These are phyloP conservation scores for Zeuzera pyrina DNA, from an alignment of 2,888 invertebrate species.

Conservation along the genomic window DNA sequence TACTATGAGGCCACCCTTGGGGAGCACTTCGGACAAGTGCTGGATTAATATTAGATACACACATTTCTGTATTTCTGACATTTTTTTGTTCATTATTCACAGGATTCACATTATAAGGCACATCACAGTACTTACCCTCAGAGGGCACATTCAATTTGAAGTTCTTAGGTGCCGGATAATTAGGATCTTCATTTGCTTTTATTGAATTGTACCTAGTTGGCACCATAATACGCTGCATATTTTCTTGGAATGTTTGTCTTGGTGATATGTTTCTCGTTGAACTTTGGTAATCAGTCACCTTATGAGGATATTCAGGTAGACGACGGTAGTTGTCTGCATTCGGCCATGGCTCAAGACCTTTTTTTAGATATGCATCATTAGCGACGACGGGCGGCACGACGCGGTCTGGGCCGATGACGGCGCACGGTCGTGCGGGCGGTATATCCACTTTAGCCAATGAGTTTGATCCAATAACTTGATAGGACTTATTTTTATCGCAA, in stretches of 20 bases:
- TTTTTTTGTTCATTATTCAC: slow-evolving; percentile 51
- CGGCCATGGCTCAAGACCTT: slow-evolving; percentile 47
- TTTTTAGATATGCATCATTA: slow-evolving; percentile 44
- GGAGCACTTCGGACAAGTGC: slow-evolving; percentile 31
- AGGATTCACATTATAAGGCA: slow-evolving; percentile 60
- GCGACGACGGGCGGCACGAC: slow-evolving; percentile 40
- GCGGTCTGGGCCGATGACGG: slow-evolving; percentile 66
- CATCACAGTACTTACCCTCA: slow-evolving; percentile 62
- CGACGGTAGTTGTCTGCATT: slow-evolving; percentile 42
- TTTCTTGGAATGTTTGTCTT: slow-evolving; percentile 69
- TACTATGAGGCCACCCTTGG: slow-evolving; percentile 39
- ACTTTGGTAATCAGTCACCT: slow-evolving; percentile 40
- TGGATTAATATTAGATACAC: slow-evolving; percentile 42
- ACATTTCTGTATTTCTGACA: slow-evolving; percentile 43
- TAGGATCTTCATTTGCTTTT: slow-evolving; percentile 45
- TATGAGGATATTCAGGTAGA: slow-evolving; percentile 51
- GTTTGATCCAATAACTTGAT: slow-evolving; percentile 51
- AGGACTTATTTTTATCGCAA: slow-evolving; percentile 46
- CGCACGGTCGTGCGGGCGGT: slow-evolving; percentile 55
- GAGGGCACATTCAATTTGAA: slow-evolving; percentile 40
- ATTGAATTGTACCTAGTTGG: slow-evolving; percentile 47
- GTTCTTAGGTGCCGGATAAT: slow-evolving; percentile 40
- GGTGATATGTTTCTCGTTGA: slow-evolving; percentile 65
- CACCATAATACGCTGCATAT: slow-evolving; percentile 65
- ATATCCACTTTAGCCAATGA: slow-evolving; percentile 55